Evolutionary conservation across 2,113 vertebrate genomes (phyloP).

Genomic region (Clarias batrachus): DNA sequence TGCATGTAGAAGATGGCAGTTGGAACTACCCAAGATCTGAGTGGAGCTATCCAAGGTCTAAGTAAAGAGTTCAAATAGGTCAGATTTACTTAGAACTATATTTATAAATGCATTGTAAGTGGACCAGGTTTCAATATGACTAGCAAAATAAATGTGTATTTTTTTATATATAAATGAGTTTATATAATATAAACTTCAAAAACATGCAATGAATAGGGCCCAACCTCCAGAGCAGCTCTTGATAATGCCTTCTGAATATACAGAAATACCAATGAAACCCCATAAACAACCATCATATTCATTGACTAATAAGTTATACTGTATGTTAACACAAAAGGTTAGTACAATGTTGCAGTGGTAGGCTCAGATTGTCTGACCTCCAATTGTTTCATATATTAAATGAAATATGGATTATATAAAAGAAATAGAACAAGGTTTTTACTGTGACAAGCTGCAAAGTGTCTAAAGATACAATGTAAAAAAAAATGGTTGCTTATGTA

Average conservation of each 20-base stretch:
- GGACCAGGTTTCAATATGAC: neutral
- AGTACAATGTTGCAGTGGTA: neutral
- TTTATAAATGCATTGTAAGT: neutral
- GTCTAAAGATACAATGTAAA: no score
- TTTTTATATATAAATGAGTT: neutral
- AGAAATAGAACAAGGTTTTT: no score
- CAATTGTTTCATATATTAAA: no score
- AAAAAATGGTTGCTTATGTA: no score
- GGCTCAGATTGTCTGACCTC: no score
- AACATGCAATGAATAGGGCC: neutral
- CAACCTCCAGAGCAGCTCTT: neutral
- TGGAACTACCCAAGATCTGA: neutral
- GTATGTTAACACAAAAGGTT: neutral
- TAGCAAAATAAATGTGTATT: neutral
- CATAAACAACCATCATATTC: neutral
- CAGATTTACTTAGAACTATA: neutral
- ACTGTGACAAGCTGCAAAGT: no score
- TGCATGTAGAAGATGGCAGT: neutral
- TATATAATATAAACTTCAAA: neutral
- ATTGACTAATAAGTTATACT: neutral
- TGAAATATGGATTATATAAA: no score
- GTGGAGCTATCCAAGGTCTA: neutral
- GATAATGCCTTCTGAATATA: neutral
- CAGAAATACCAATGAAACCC: neutral
- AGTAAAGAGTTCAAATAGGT: neutral